Percentiles rank a stretch among this genome's conserved stretches.
phyloP scores from a whole-genome alignment of 2,113 vertebrate species.

The Oncorhynchus masou region DNA sequence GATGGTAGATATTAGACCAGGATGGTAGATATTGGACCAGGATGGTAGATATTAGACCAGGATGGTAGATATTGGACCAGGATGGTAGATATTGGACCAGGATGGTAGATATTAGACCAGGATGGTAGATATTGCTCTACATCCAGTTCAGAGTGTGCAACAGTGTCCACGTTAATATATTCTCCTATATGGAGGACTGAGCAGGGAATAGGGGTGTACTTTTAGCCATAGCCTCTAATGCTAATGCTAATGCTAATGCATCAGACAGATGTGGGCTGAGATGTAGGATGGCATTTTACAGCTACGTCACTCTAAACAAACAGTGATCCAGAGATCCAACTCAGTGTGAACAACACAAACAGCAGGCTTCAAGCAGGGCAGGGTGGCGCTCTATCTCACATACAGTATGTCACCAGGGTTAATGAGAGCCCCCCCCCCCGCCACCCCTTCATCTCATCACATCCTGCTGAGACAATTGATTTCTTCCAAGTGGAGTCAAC shows the following conservation, averaged over 20 bases:
- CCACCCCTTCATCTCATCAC: conserved; percentile 1
- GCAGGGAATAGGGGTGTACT: too few species aligned
- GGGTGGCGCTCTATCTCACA: neutral
- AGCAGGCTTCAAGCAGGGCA: neutral
- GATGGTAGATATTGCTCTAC: neutral
- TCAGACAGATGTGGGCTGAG: neutral
- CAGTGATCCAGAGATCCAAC: neutral
- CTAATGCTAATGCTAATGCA: conserved; percentile 6
- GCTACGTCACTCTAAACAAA: neutral
- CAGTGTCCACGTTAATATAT: neutral
- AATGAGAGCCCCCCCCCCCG: neutral
- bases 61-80: too few species aligned
- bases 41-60: too few species aligned
- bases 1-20: too few species aligned
- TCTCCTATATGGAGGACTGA: neutral
- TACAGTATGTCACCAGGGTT: neutral
- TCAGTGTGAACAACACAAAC: conserved; percentile 1
- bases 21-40: too few species aligned
- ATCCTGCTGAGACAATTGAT: conserved; percentile 14
- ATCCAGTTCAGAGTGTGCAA: neutral
- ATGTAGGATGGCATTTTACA: conserved; percentile 1
- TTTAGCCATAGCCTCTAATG: neutral
- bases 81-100: too few species aligned
- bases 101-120: neutral
- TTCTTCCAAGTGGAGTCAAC: neutral